phyloP scores from a whole-genome alignment of 2,888 invertebrate species.

The Dendrolimus pini region DNA sequence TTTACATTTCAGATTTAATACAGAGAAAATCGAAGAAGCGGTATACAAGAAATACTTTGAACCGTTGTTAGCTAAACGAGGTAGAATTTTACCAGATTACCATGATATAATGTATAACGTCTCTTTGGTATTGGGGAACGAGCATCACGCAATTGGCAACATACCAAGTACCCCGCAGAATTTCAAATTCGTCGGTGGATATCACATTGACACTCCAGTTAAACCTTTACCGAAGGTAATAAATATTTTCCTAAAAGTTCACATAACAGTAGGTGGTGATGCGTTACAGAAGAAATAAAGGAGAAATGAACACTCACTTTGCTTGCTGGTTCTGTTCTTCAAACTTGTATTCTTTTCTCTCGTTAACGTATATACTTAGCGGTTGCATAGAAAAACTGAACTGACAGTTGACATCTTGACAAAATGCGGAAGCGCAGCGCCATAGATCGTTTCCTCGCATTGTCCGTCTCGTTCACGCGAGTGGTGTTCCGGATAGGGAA shows the following conservation, averaged over 20 bases:
- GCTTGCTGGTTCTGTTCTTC: too few species aligned
- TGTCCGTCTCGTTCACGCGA: too few species aligned
- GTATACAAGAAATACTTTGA: slow-evolving; percentile 24
- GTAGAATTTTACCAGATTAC: slow-evolving; percentile 24
- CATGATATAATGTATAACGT: slow-evolving; percentile 33
- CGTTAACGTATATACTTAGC: too few species aligned
- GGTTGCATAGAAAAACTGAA: too few species aligned
- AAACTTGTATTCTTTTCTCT: too few species aligned
- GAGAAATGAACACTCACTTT: too few species aligned
- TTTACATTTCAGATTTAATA: slow-evolving; percentile 11
- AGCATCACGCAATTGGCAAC: slow-evolving; percentile 34
- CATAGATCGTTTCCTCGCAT: too few species aligned
- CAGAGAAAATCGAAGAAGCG: slow-evolving; percentile 12
- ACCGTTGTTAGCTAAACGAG: slow-evolving; percentile 24
- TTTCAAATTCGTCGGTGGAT: slow-evolving; percentile 41
- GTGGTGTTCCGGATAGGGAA: too few species aligned
- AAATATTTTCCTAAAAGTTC: neutral
- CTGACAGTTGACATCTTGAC: too few species aligned
- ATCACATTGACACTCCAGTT: slow-evolving; percentile 35
- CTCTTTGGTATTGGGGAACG: slow-evolving; percentile 41
- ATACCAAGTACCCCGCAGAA: slow-evolving; percentile 35
- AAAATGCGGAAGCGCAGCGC: too few species aligned
- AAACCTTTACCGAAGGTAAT: slow-evolving; percentile 42
- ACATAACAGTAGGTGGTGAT: too few species aligned
- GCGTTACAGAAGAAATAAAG: too few species aligned